These are phyloP conservation scores for Scelioninae gen. 2 DNA, from an alignment of 2,888 invertebrate species.

Conservation along the genomic window DNA sequence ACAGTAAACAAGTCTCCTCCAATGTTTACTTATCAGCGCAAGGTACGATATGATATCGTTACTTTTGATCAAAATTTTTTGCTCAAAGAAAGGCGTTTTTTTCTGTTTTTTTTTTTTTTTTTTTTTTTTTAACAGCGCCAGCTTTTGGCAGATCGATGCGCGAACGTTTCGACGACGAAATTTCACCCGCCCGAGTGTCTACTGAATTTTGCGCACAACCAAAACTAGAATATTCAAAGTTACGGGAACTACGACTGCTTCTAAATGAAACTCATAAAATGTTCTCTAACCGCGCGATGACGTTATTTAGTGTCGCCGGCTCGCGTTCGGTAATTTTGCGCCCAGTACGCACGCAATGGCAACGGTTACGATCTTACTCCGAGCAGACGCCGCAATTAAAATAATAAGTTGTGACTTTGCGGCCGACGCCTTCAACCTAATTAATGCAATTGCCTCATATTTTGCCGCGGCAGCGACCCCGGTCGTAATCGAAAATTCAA, in stretches of 20 bases:
- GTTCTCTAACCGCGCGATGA: conserved; percentile 63
- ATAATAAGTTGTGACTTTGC: conserved; percentile 67
- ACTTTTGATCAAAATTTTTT: too few relatives aligned
- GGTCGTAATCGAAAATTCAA: too few relatives aligned
- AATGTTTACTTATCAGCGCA: too few relatives aligned
- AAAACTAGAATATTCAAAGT: conserved; percentile 66
- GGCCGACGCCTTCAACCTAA: conserved; percentile 59
- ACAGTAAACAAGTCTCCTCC: too few relatives aligned
- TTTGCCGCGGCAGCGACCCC: background rate
- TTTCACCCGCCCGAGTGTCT: conserved; percentile 58
- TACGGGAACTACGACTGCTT: conserved; percentile 58
- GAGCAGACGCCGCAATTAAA: conserved; percentile 65
- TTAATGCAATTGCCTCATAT: conserved; percentile 43
- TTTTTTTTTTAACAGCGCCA: too few relatives aligned
- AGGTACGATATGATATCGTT: too few relatives aligned
- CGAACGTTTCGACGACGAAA: conserved; percentile 41
- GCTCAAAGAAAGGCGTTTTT: too few relatives aligned
- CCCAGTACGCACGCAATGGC: conserved; percentile 40
- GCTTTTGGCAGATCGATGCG: conserved; percentile 63
- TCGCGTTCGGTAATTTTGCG: conserved; percentile 55
- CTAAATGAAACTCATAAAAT: conserved; percentile 73
- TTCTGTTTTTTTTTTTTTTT: too few relatives aligned
- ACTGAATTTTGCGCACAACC: conserved; percentile 66
- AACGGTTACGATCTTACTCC: conserved; percentile 35
- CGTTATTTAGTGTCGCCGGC: conserved; percentile 60